phyloP scores from a whole-genome alignment of 2,113 vertebrate species.

The Calcarius ornatus region DNA sequence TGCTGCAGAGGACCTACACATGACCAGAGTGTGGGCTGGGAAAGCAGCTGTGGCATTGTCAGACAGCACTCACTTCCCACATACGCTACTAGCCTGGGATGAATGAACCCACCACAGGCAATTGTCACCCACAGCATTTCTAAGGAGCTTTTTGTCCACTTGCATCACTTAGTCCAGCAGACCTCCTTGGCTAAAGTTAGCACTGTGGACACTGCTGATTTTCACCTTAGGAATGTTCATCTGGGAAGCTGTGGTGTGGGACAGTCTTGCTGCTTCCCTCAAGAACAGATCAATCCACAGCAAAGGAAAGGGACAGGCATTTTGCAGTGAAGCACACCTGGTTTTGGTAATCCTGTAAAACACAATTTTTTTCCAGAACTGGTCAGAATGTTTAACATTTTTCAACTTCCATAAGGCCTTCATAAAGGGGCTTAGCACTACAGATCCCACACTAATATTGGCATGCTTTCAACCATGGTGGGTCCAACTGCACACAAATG shows the following conservation, averaged over 20 bases:
- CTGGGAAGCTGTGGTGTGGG: background rate
- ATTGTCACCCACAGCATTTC: conserved; percentile 12
- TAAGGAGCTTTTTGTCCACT: conserved; percentile 20
- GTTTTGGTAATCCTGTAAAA: background rate
- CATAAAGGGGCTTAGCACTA: background rate
- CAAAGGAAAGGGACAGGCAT: background rate
- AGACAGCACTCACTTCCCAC: conserved; percentile 10
- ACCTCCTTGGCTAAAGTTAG: background rate
- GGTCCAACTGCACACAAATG: background rate
- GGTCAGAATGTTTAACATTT: background rate
- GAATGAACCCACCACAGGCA: conserved; percentile 14
- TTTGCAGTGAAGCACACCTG: background rate
- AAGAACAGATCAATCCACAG: background rate
- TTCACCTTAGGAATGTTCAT: background rate
- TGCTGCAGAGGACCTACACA: background rate
- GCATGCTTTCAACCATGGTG: background rate
- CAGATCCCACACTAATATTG: background rate
- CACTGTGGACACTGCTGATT: background rate
- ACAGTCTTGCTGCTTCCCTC: background rate
- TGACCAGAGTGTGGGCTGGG: background rate
- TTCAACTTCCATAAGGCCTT: background rate
- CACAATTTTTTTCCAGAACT: background rate
- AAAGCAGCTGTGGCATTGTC: conserved; percentile 58
- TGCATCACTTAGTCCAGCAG: background rate
- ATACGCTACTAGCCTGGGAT: background rate